phyloP scores from a whole-genome alignment of 2,888 invertebrate genomes.

The Neoascia interrupta region DNA sequence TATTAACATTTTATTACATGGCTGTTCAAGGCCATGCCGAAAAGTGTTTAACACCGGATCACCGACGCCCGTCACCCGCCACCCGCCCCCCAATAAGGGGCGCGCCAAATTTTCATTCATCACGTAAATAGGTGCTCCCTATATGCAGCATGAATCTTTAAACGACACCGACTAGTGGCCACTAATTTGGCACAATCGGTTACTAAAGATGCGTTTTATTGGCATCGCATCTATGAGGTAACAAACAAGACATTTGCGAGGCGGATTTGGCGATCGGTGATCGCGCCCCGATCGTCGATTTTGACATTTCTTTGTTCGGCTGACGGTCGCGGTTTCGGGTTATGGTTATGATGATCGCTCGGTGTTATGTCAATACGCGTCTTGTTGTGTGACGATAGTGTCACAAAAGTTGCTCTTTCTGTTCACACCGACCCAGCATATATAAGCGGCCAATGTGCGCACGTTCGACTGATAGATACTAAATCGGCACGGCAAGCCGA shows the following conservation, averaged over 20 bases:
- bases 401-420: slow-evolving; percentile 9
- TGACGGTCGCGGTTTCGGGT: background rate
- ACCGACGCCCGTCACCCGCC: background rate
- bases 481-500: slow-evolving; percentile 35
- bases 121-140: slow-evolving; percentile 70
- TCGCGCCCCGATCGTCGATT: slow-evolving; percentile 34
- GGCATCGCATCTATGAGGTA: slow-evolving; percentile 48
- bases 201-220: slow-evolving; percentile 64
- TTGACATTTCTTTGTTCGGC: slow-evolving; percentile 61
- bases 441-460: slow-evolving; percentile 34
- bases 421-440: no score
- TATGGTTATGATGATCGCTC: slow-evolving; percentile 25
- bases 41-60: slow-evolving; percentile 61
- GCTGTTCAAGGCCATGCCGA: slow-evolving; percentile 68
- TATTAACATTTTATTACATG: slow-evolving; percentile 63
- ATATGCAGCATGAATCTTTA: slow-evolving; percentile 67
- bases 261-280: slow-evolving; percentile 8
- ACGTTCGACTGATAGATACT: slow-evolving; percentile 45
- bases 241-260: slow-evolving; percentile 51
- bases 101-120: slow-evolving; percentile 44
- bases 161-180: slow-evolving; percentile 23
- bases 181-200: slow-evolving; percentile 65
- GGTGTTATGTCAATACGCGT: slow-evolving; percentile 24
- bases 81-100: background rate
- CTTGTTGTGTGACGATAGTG: background rate